Evolutionary conservation across 2,113 vertebrate species (phyloP).

Genomic region (Rattus norvegicus): DNA sequence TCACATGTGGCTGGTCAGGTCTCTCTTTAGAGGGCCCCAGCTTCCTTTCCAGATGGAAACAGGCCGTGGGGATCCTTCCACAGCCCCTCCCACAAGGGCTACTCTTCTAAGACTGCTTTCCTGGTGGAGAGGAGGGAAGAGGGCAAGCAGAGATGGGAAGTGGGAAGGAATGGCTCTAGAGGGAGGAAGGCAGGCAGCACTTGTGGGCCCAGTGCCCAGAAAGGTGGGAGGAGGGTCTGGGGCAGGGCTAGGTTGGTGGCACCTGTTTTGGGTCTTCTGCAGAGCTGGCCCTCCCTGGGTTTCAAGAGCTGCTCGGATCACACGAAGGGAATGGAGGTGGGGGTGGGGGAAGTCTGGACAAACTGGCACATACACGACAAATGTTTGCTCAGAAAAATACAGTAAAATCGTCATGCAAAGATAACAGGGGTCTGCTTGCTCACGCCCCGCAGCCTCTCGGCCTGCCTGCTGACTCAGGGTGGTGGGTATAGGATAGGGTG

Average conservation of each 20-base stretch:
- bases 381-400: conserved; percentile 91
- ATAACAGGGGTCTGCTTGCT: conserved; percentile 83
- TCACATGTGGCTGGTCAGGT: not conserved
- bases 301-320: conserved; percentile 83
- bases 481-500: conserved; percentile 34
- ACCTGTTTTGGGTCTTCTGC: conserved; percentile 81
- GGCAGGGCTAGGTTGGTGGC: conserved; percentile 42
- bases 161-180: not conserved
- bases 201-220: conserved; percentile 13
- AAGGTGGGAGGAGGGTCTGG: not conserved
- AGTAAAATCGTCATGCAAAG: conserved; percentile 90
- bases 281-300: conserved; percentile 77
- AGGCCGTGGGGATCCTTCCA: too few species aligned
- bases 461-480: conserved; percentile 62
- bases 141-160: not conserved
- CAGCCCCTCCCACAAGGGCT: not conserved
- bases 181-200: conserved; percentile 41
- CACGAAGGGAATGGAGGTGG: conserved; percentile 26
- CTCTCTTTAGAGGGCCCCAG: not conserved
- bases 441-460: conserved; percentile 56
- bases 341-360: conserved; percentile 82
- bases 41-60: not conserved
- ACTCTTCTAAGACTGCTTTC: not conserved
- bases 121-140: not conserved
- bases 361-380: conserved; percentile 89